Evolutionary conservation across 2,113 vertebrate genomes (phyloP).

Genomic region (Anguilla japonica): DNA sequence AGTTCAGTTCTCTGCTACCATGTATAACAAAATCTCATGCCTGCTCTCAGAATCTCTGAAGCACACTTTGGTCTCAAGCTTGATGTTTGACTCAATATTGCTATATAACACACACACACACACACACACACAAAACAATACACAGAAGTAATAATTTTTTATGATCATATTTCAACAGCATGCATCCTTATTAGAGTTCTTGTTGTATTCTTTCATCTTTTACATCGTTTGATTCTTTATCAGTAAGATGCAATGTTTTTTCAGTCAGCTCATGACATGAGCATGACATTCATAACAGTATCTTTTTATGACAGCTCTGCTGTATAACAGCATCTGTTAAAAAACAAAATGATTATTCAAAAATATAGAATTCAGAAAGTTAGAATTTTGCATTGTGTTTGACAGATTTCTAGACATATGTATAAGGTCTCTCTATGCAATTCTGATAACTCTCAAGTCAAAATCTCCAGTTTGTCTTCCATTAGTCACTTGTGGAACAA

Average conservation of each 20-base stretch:
- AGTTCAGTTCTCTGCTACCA: too few species aligned
- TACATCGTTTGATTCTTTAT: neutral
- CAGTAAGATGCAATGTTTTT: neutral
- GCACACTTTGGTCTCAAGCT: too few species aligned
- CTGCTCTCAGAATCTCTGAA: too few species aligned
- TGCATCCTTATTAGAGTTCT: too few species aligned
- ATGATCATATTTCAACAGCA: too few species aligned
- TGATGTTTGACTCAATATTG: too few species aligned
- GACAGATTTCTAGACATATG: neutral
- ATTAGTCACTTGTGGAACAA: neutral
- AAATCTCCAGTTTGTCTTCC: neutral
- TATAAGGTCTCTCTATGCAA: neutral
- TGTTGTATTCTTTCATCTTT: neutral
- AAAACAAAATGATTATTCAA: neutral
- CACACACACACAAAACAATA: too few species aligned
- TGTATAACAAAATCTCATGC: too few species aligned
- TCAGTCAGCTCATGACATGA: neutral
- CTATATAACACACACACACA: too few species aligned
- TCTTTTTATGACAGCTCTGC: neutral
- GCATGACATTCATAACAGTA: neutral
- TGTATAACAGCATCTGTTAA: neutral
- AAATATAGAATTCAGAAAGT: neutral
- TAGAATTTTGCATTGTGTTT: neutral
- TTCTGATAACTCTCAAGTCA: neutral
- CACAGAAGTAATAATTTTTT: too few species aligned